phyloP scores from a whole-genome alignment of 1,140 invertebrate genomes.

The Aphidius gifuensis region DNA sequence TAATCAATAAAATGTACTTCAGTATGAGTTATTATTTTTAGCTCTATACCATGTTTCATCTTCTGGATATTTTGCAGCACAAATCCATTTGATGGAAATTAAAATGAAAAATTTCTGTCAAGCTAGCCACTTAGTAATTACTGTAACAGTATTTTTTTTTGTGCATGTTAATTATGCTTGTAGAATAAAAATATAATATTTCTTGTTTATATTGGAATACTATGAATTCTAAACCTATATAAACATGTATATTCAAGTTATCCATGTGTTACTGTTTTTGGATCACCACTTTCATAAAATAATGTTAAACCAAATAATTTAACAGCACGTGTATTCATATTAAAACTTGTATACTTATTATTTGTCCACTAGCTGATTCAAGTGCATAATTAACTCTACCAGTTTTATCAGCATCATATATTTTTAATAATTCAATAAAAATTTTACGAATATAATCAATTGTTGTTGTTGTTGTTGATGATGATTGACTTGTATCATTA shows the following conservation, averaged over 20 bases:
- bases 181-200: constrained; percentile 2
- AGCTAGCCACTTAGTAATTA: too few relatives aligned
- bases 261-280: constrained; percentile 90
- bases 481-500: neutral
- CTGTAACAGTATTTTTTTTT: neutral
- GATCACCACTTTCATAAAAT: constrained; percentile 82
- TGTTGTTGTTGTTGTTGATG: too few relatives aligned
- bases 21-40: too few relatives aligned
- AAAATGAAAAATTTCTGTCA: too few relatives aligned
- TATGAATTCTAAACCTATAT: constrained; percentile 96
- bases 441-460: constrained; percentile 61
- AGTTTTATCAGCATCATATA: constrained; percentile 91
- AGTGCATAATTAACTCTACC: constrained; percentile 82
- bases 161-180: neutral
- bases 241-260: constrained; percentile 93
- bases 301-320: constrained; percentile 81
- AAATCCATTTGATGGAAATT: too few relatives aligned
- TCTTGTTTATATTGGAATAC: constrained; percentile 51
- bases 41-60: too few relatives aligned
- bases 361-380: constrained; percentile 86
- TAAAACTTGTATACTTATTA: constrained; percentile 85
- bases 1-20: too few relatives aligned
- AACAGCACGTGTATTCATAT: constrained; percentile 76
- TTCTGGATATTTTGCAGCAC: too few relatives aligned
- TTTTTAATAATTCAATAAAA: constrained; percentile 70